Conservation (phyloP, 2,797 vertebrate genomes). For the Cynodonichthys magdalenae region DNA sequence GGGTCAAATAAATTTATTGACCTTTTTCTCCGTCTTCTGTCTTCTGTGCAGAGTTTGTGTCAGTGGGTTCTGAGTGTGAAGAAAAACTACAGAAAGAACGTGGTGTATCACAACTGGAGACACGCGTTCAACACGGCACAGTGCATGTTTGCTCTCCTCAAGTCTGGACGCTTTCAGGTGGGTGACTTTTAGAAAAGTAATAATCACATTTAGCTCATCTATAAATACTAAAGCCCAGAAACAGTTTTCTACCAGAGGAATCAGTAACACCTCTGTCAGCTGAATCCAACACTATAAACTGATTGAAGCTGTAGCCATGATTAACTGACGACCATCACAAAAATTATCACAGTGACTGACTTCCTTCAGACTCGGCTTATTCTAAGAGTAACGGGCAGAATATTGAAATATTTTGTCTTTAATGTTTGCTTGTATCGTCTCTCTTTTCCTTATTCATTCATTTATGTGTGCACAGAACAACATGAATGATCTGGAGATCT, state of each 20-base stretch:
- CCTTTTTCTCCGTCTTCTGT: not conserved
- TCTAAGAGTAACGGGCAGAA: too few relatives aligned
- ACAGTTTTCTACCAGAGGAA: too few relatives aligned
- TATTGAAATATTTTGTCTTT: too few relatives aligned
- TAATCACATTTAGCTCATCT: too few relatives aligned
- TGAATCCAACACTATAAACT: too few relatives aligned
- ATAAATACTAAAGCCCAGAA: too few relatives aligned
- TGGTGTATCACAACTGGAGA: slow-evolving; percentile 98
- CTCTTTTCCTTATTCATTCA: not conserved
- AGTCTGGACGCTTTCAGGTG: slow-evolving; percentile 93
- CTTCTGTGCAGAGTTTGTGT: slow-evolving; percentile 86
- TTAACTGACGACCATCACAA: too few relatives aligned
- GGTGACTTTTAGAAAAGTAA: slow-evolving; percentile 1
- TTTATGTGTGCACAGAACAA: slow-evolving; percentile 77
- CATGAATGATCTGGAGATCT: slow-evolving; percentile 88
- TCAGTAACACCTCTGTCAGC: too few relatives aligned
- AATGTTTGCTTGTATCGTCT: too few relatives aligned
- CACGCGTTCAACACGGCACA: slow-evolving; percentile 97
- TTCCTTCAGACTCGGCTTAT: too few relatives aligned
- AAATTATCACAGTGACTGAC: too few relatives aligned
- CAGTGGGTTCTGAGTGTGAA: slow-evolving; percentile 96
- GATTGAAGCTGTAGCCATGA: too few relatives aligned
- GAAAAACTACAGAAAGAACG: slow-evolving; percentile 96
- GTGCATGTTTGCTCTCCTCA: slow-evolving; percentile 96
- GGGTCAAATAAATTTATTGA: not conserved